phyloP scores from a whole-genome alignment of 2,113 vertebrate species.

The Panthera leo region DNA sequence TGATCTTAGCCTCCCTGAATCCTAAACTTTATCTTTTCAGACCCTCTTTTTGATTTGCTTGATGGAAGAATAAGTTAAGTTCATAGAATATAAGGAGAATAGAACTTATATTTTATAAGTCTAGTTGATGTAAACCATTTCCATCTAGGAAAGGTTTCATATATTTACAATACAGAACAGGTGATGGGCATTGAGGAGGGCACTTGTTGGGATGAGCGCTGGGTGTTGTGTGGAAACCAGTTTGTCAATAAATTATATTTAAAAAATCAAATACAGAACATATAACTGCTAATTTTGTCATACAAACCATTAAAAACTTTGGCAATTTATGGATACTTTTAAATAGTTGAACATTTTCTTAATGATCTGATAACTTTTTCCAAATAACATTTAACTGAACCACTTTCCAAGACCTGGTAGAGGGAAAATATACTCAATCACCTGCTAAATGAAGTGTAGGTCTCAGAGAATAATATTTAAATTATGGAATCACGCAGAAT shows the following conservation, averaged over 20 bases:
- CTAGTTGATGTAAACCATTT: not conserved
- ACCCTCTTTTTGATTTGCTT: not conserved
- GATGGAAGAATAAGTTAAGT: not conserved
- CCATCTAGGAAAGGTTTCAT: not conserved
- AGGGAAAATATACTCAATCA: not conserved
- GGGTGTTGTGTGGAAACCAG: too few species aligned
- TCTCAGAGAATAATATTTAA: slow-evolving; percentile 1
- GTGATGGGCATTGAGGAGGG: too few species aligned
- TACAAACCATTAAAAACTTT: not conserved
- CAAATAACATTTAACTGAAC: not conserved
- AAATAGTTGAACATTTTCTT: not conserved
- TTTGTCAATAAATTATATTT: too few species aligned
- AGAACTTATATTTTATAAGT: not conserved
- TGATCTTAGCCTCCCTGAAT: not conserved
- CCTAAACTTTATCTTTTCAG: not conserved
- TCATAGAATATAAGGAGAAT: not conserved
- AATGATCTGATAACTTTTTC: not conserved
- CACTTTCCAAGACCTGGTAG: not conserved
- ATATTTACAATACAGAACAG: not conserved
- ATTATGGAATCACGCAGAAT: not conserved
- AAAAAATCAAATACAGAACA: not conserved
- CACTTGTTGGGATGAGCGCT: too few species aligned
- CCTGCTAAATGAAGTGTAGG: not conserved
- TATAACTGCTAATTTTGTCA: not conserved
- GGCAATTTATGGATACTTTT: not conserved